Evolutionary conservation across 1,140 invertebrate genomes (phyloP).

Genomic region (Meloidogyne floridensis): DNA sequence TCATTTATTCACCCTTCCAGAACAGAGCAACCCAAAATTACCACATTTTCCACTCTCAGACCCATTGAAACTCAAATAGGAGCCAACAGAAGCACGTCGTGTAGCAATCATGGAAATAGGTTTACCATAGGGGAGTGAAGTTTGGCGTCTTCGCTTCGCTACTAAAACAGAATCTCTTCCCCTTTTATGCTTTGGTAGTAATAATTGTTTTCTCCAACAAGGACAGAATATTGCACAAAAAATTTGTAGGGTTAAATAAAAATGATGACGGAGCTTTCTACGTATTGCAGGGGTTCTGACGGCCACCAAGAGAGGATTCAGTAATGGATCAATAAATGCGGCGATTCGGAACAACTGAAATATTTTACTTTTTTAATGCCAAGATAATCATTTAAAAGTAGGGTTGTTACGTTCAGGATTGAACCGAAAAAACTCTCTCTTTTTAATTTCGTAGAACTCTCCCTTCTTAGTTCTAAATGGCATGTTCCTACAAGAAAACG

Average conservation of each 20-base stretch:
- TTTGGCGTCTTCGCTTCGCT: neutral
- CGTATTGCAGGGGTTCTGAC: slow-evolving; percentile 58
- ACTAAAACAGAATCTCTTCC: slow-evolving; percentile 15
- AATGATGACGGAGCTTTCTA: slow-evolving; percentile 49
- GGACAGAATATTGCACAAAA: slow-evolving; percentile 45
- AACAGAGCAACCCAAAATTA: neutral
- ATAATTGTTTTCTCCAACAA: slow-evolving; percentile 25
- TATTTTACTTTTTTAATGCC: no score
- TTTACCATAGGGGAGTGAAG: neutral
- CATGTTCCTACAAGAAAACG: no score
- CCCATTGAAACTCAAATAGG: slow-evolving; percentile 23
- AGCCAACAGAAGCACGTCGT: slow-evolving; percentile 14
- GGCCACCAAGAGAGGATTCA: slow-evolving; percentile 61
- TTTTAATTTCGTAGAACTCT: no score
- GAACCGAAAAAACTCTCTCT: no score
- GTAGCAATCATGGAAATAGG: neutral
- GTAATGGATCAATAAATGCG: slow-evolving; percentile 60
- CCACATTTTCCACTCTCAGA: neutral
- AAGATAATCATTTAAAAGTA: no score
- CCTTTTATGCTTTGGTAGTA: neutral
- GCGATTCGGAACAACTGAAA: slow-evolving; percentile 51
- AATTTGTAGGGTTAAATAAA: slow-evolving; percentile 20
- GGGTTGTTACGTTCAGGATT: no score
- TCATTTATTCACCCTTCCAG: neutral
- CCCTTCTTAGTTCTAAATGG: no score